Evolutionary conservation across 2,888 invertebrate genomes (phyloP), one percentile per base, ranked within the genome.

Genomic region (Frankliniella intonsa): DNA sequence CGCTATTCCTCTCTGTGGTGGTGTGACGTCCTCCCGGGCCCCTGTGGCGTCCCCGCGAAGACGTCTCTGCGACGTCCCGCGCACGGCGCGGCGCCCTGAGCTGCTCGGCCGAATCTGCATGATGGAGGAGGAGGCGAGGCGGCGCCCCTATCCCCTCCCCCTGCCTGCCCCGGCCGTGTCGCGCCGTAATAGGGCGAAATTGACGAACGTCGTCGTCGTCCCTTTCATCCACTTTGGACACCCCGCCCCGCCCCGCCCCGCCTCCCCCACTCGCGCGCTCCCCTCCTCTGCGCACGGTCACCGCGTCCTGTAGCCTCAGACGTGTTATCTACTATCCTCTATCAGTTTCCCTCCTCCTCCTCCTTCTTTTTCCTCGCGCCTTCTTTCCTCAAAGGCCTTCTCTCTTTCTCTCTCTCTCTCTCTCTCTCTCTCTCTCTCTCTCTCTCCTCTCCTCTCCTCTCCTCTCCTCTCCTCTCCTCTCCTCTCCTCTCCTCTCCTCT

Each of bases 111-210:
- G 38, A 38, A 38, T 38, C 38, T 38, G 38, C 38, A 38, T 38
- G 38, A 38, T n/a, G n/a, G n/a, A n/a, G n/a, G n/a, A n/a, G n/a
- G 38, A 5, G 38, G 38, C 2, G 5, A 38, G 38, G 38, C 38
- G 3, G 3, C 38, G 2, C 38, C 38, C 38, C 38, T 5, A n/a
- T 38, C 38, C 38, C 38, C 38, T 38, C 38, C 38, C 55, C 14
- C 7, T 8, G 3, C 55, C 55, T 2, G 3, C 69, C 69, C 9
- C 22, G 22, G 69, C 22, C 69, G 69, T 69, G 69, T 22, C 69
- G 69, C 38, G 38, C 69, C 22, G 69, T 69, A 69, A 69, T 69
- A 69, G 69, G 69, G 22, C 69, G 69, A 69, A 69, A 69, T 69
- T 69, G 69, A 69, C 69, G 69, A 22, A 69, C 69, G 22, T 19